Evolutionary conservation across 2,797 vertebrate species (phyloP).

Genomic region (Emydoidea blandingii): DNA sequence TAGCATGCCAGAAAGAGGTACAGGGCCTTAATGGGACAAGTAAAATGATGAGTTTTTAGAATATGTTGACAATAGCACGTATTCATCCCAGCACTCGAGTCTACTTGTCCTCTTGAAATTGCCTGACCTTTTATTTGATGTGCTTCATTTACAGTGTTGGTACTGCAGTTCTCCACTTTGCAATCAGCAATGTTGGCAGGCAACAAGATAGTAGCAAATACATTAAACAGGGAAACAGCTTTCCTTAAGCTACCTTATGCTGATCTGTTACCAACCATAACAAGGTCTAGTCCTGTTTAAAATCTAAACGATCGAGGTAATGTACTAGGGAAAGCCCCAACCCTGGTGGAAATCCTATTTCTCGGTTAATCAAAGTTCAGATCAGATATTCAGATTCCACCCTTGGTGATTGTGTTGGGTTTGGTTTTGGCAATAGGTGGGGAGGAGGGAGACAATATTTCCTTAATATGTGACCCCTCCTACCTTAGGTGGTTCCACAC

Average conservation of each 20-base stretch:
- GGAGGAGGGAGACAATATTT: no score
- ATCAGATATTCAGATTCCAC: neutral
- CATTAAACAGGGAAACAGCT: neutral
- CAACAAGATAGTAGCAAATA: neutral
- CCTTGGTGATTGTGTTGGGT: neutral
- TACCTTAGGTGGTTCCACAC: neutral
- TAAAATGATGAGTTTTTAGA: neutral
- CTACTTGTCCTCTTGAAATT: neutral
- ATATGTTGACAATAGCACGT: neutral
- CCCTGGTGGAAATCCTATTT: no score
- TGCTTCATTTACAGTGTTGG: neutral
- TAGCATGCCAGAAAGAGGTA: neutral
- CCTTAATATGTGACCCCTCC: neutral
- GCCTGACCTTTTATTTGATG: neutral
- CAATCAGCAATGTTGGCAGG: neutral
- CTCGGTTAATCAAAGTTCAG: neutral
- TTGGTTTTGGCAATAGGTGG: no score
- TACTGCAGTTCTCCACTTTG: fast-evolving
- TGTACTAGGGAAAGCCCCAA: no score
- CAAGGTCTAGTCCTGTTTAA: no score
- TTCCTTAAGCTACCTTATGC: neutral
- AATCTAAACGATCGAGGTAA: no score
- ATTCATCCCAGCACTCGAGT: neutral
- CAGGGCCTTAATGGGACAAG: neutral
- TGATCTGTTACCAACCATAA: neutral